Percentiles rank a stretch among this genome's conserved stretches.
phyloP scores from a whole-genome alignment of 2,888 invertebrate genomes.

The Dryobotodes eremita region DNA sequence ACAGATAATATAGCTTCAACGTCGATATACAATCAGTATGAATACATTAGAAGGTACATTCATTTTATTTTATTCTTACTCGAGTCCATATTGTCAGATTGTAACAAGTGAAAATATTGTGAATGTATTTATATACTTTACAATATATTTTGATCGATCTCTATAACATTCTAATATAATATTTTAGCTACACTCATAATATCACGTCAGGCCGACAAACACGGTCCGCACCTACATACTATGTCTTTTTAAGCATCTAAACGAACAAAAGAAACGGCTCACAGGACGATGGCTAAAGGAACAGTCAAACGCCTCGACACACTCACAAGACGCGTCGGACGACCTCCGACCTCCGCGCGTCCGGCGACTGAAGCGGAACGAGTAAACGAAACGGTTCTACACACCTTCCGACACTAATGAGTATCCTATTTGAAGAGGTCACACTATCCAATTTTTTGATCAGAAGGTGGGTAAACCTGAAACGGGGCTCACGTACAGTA shows the following conservation, averaged over 20 bases:
- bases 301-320: slow-evolving; percentile 40
- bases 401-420: slow-evolving; percentile 51
- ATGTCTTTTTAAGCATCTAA: slow-evolving; percentile 84
- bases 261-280: slow-evolving; percentile 60
- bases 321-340: slow-evolving; percentile 32
- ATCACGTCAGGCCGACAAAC: slow-evolving; percentile 82
- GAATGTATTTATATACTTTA: slow-evolving; percentile 66
- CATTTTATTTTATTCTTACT: slow-evolving; percentile 63
- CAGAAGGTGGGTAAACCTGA: slow-evolving; percentile 44
- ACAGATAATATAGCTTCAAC: slow-evolving; percentile 68
- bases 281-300: slow-evolving; percentile 53
- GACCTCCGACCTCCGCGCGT: slow-evolving; percentile 14
- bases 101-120: slow-evolving; percentile 81
- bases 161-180: slow-evolving; percentile 69
- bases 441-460: slow-evolving; percentile 23
- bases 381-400: slow-evolving; percentile 41
- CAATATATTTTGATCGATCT: slow-evolving; percentile 70
- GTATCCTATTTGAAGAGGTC: slow-evolving; percentile 43
- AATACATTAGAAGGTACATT: slow-evolving; percentile 67
- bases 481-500: slow-evolving; percentile 31
- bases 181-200: slow-evolving; percentile 83
- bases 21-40: slow-evolving; percentile 70
- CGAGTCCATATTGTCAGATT: slow-evolving; percentile 83
- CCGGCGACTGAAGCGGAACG: slow-evolving; percentile 47
- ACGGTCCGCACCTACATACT: slow-evolving; percentile 74